Conservation (phyloP, 2,888 invertebrate species). For the Drosophila helvetica region DNA sequence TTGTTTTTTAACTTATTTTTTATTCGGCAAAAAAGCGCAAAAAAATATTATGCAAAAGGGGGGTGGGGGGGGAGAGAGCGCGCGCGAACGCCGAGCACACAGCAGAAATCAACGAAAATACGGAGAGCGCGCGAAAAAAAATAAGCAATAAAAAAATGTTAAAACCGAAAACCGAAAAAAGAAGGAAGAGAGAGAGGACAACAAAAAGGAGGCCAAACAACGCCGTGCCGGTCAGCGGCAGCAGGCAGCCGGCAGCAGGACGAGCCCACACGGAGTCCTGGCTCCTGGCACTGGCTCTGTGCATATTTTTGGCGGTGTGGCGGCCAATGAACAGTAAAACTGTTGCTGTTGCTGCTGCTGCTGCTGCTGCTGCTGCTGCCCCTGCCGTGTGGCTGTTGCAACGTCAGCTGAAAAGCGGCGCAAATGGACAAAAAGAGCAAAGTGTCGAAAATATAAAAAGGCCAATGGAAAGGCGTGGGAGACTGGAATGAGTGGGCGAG, state of each 20-base stretch:
- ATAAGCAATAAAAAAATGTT: slow-evolving; percentile 30
- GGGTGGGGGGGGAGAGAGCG: background rate
- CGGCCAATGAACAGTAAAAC: slow-evolving; percentile 73
- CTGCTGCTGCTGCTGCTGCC: background rate
- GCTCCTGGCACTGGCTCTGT: slow-evolving; percentile 20
- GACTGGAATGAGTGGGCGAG: background rate
- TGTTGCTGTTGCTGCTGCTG: slow-evolving; percentile 59
- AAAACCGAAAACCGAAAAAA: slow-evolving; percentile 18
- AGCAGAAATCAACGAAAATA: slow-evolving; percentile 61
- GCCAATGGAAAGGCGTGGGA: slow-evolving; percentile 25
- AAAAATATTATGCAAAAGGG: slow-evolving; percentile 55
- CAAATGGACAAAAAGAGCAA: slow-evolving; percentile 37
- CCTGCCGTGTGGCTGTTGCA: slow-evolving; percentile 42
- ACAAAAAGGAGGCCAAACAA: slow-evolving; percentile 47
- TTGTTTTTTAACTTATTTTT: slow-evolving; percentile 79
- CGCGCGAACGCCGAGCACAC: slow-evolving; percentile 51
- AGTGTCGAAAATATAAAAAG: slow-evolving; percentile 68
- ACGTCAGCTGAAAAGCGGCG: slow-evolving; percentile 45
- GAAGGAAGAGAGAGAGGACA: slow-evolving; percentile 19
- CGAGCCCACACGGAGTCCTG: slow-evolving; percentile 50
- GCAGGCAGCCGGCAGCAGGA: slow-evolving; percentile 14
- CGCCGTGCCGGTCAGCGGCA: slow-evolving; percentile 65
- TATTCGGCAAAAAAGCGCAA: slow-evolving; percentile 64
- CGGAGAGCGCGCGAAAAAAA: slow-evolving; percentile 1
- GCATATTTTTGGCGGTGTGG: slow-evolving; percentile 55